These are phyloP conservation scores for Andrena hattorfiana DNA, from an alignment of 2,888 invertebrate genomes.

Conservation along the genomic window DNA sequence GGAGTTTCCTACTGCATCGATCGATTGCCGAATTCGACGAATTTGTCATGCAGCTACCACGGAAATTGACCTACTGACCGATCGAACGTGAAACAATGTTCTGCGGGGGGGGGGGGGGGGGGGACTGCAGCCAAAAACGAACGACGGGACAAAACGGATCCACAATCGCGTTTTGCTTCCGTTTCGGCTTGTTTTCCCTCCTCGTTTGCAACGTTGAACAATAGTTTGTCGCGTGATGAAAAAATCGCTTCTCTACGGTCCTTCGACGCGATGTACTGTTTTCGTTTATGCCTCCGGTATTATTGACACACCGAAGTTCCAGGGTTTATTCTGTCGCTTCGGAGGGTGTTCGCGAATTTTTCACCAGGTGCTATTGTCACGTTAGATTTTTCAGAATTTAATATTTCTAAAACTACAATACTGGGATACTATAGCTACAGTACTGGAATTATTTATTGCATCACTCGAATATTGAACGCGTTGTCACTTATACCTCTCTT, in stretches of 20 bases:
- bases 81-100: constrained; percentile 18
- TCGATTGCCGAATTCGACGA: neutral
- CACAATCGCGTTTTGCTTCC: neutral
- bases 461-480: too few species aligned
- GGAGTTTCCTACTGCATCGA: neutral
- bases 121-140: constrained; percentile 17
- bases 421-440: too few species aligned
- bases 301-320: neutral
- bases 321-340: neutral
- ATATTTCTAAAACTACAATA: too few species aligned
- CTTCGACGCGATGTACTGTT: neutral
- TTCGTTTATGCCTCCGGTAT: neutral
- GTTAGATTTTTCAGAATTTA: too few species aligned
- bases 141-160: neutral
- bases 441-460: too few species aligned
- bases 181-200: neutral
- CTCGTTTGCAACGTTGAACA: neutral
- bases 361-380: too few species aligned
- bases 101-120: neutral
- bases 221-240: neutral
- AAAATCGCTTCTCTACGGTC: constrained; percentile 3
- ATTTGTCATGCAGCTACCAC: neutral
- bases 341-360: too few species aligned
- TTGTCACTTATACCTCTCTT: too few species aligned
- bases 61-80: constrained; percentile 35